Percentiles rank a stretch among this genome's conserved stretches.
Conservation (phyloP, 2,113 vertebrate genomes). For the Tringa solitaria region DNA sequence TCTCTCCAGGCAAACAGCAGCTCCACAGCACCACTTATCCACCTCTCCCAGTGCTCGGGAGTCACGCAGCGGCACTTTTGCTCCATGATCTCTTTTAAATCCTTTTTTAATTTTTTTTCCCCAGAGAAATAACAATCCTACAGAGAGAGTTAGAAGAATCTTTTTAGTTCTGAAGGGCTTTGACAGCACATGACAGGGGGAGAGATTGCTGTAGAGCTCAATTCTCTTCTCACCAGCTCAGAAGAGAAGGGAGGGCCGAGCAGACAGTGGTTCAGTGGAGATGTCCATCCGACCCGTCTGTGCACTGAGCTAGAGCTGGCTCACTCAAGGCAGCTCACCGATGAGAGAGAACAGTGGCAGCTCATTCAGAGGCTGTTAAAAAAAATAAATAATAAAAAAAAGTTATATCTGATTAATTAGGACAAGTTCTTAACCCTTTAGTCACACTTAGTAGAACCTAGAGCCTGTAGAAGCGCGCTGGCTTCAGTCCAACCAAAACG, state of each 20-base stretch:
- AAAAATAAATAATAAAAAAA: neutral
- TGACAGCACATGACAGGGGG: neutral
- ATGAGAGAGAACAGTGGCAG: neutral
- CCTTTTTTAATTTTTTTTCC: neutral
- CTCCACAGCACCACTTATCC: fast-evolving
- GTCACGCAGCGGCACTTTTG: neutral
- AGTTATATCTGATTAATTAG: neutral
- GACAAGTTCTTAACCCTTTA: neutral
- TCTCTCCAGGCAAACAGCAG: neutral
- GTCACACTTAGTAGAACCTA: neutral
- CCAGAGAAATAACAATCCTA: neutral
- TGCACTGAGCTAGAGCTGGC: neutral
- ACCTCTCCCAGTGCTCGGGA: neutral
- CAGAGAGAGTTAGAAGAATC: neutral
- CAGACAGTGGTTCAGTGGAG: neutral
- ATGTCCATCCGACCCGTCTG: fast-evolving
- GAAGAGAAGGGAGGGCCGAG: neutral
- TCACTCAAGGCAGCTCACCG: neutral
- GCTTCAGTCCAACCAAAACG: neutral
- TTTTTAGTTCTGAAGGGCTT: neutral
- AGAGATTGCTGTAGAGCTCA: neutral
- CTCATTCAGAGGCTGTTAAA: neutral
- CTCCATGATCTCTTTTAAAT: neutral
- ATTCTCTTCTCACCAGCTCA: neutral
- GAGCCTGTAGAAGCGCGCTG: neutral